These are phyloP conservation scores for Diarsia brunnea DNA, from an alignment of 2,888 invertebrate genomes.

Conservation along the genomic window DNA sequence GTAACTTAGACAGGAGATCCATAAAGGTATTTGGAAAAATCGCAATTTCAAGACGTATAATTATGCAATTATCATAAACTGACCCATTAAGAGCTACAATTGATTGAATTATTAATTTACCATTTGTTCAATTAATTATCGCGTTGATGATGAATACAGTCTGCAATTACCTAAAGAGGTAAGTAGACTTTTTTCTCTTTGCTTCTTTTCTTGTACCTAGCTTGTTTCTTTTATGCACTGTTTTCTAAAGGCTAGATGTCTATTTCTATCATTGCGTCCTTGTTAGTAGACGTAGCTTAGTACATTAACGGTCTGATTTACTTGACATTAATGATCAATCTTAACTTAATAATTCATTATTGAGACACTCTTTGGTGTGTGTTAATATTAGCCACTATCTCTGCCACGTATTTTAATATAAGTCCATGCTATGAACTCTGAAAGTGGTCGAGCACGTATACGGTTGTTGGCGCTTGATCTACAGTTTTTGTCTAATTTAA, in stretches of 20 bases:
- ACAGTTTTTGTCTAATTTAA: too few species aligned
- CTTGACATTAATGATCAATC: background rate
- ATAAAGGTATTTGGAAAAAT: constrained; percentile 17
- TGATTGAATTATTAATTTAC: constrained; percentile 20
- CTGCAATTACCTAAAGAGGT: background rate
- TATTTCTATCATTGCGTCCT: background rate
- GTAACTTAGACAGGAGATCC: background rate
- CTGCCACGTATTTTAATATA: too few species aligned
- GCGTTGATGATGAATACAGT: background rate
- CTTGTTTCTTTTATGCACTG: background rate
- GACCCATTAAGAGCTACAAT: constrained; percentile 12
- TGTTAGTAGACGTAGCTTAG: background rate
- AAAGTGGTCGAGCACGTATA: too few species aligned
- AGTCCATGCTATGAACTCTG: too few species aligned
- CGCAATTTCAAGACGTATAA: constrained; percentile 18
- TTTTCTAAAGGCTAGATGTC: background rate
- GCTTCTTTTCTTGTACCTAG: background rate
- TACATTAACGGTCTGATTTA: background rate
- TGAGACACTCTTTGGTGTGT: too few species aligned
- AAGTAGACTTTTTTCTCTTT: background rate
- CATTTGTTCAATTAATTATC: background rate
- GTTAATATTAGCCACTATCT: too few species aligned
- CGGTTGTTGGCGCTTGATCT: too few species aligned
- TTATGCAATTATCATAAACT: constrained; percentile 18
- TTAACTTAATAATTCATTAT: too few species aligned